Conservation (phyloP, 2,113 vertebrate species). For the Callospermophilus lateralis region DNA sequence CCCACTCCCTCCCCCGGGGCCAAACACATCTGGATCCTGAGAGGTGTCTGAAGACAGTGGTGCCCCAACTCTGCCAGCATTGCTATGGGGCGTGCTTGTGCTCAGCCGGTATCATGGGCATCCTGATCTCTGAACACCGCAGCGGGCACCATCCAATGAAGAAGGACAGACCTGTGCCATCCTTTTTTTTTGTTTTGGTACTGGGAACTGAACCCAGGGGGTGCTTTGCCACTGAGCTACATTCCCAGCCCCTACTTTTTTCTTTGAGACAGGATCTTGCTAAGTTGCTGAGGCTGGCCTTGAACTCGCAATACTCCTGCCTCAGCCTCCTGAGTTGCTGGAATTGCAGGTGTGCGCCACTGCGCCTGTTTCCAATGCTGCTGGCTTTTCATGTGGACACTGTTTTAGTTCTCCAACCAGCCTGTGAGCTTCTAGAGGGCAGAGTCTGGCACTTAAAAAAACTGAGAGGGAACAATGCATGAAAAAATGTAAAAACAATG, state of each 20-base stretch:
- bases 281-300: too few relatives aligned
- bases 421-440: not conserved
- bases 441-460: not conserved
- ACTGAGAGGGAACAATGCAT: not conserved
- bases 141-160: too few relatives aligned
- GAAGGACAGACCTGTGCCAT: too few relatives aligned
- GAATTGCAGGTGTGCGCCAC: too few relatives aligned
- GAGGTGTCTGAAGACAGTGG: not conserved
- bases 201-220: too few relatives aligned
- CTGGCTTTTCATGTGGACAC: not conserved
- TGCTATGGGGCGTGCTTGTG: not conserved
- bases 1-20: not conserved
- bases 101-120: rapidly evolving
- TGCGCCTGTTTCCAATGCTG: too few relatives aligned
- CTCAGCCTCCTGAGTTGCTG: not conserved
- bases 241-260: too few relatives aligned
- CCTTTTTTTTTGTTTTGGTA: too few relatives aligned
- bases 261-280: too few relatives aligned
- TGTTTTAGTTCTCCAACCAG: not conserved
- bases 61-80: not conserved
- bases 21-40: not conserved
- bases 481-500: not conserved
- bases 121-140: not conserved
- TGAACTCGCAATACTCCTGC: not conserved
- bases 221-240: too few relatives aligned